Conservation (phyloP, 2,888 invertebrate species). For the Tillus elongatus region DNA sequence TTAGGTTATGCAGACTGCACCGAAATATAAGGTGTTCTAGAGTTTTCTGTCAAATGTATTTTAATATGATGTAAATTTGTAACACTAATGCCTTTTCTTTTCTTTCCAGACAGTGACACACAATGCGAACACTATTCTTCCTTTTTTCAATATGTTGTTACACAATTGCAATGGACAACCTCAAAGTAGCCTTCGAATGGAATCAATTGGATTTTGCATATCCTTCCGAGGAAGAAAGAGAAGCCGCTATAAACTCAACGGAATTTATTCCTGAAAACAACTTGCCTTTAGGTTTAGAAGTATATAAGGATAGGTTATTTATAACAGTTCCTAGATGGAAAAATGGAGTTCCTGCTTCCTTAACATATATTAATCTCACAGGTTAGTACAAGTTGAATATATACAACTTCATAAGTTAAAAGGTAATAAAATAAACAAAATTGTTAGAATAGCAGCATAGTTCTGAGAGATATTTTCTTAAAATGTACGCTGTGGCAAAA, state of each 20-base stretch:
- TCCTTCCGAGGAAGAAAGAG: constrained; percentile 47
- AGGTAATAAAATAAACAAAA: neutral
- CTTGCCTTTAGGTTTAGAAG: constrained; percentile 66
- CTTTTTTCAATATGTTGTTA: no score
- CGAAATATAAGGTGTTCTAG: no score
- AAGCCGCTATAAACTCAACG: constrained; percentile 50
- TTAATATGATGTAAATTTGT: no score
- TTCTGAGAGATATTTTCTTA: no score
- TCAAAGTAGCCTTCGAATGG: constrained; percentile 64
- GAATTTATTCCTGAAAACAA: constrained; percentile 62
- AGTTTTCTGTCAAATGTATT: no score
- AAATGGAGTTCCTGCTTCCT: constrained; percentile 62
- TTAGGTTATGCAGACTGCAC: no score
- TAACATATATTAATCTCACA: constrained; percentile 63
- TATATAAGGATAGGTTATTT: constrained; percentile 59
- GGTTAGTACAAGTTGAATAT: constrained; percentile 50
- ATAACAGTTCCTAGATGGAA: constrained; percentile 71
- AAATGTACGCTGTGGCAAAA: no score
- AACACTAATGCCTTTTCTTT: no score
- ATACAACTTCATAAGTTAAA: no score
- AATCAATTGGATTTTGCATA: constrained; percentile 62
- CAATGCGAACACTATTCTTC: no score
- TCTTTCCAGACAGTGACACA: no score
- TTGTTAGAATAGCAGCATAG: no score
- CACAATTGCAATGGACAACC: constrained; percentile 57